Conservation (phyloP, 1,140 invertebrate species). For the Maniola jurtina region DNA sequence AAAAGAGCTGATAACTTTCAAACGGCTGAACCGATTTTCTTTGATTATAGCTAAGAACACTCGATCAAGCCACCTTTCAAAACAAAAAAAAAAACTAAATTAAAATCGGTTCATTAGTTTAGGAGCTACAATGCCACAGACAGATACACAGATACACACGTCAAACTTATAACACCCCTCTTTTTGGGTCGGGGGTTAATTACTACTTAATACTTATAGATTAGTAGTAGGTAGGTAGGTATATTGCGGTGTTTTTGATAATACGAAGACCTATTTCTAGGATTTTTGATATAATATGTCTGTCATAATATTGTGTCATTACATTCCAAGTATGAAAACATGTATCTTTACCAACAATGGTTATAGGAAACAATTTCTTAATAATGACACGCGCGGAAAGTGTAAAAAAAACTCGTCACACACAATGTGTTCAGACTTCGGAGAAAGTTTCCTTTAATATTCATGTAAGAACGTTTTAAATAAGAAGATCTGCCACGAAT, state of each 20-base stretch:
- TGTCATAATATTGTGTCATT: conserved; percentile 16
- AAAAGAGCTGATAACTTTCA: too few species aligned
- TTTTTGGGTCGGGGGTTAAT: too few species aligned
- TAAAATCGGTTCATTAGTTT: too few species aligned
- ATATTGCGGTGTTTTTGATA: neutral
- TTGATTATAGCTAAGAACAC: too few species aligned
- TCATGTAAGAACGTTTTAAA: conserved; percentile 32
- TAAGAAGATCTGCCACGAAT: conserved; percentile 17
- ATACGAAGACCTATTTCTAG: conserved; percentile 16
- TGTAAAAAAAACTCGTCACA: conserved; percentile 39
- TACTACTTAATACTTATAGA: too few species aligned
- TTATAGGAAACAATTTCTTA: conserved; percentile 43
- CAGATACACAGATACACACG: too few species aligned
- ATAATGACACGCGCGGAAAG: conserved; percentile 38
- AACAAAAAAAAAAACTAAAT: too few species aligned
- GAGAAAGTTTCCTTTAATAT: conserved; percentile 52
- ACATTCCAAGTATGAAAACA: conserved; percentile 22
- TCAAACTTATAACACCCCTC: too few species aligned
- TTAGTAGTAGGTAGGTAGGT: too few species aligned
- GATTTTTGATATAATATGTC: conserved; percentile 7
- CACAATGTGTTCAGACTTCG: conserved; percentile 37
- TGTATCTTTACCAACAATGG: conserved; percentile 37
- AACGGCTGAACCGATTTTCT: too few species aligned
- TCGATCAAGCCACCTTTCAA: too few species aligned
- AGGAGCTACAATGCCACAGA: too few species aligned